A percentile compares a stretch with the other conserved stretches of the same genome.
phyloP scores from a whole-genome alignment of 2,113 vertebrate species.

The Brachyhypopomus occidentalis region DNA sequence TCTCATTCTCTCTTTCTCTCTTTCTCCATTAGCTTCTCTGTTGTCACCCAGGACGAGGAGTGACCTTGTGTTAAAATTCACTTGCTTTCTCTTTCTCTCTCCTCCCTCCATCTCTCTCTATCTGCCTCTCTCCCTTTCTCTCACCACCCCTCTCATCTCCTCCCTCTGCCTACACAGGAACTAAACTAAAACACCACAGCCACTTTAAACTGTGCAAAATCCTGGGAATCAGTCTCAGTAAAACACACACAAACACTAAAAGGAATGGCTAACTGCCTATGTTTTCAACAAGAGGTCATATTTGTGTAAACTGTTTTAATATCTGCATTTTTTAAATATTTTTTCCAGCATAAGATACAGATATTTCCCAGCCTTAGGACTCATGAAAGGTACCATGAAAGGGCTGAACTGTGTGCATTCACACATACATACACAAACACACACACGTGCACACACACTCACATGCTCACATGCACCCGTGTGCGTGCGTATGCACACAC shows the following conservation, averaged over 20 bases:
- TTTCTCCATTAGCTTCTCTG: constrained; percentile 35
- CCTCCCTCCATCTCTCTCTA: not conserved
- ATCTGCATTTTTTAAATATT: too few species aligned
- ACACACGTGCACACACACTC: not conserved
- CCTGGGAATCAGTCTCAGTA: too few species aligned
- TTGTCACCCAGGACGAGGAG: constrained; percentile 31
- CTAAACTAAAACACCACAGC: not conserved
- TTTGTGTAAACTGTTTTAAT: too few species aligned
- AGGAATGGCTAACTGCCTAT: too few species aligned
- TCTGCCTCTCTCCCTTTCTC: not conserved
- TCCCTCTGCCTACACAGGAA: not conserved
- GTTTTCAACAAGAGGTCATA: too few species aligned
- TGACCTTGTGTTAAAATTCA: constrained; percentile 47
- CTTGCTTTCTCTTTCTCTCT: constrained; percentile 9
- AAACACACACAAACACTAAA: too few species aligned
- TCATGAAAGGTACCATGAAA: constrained; percentile 1
- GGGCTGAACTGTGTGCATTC: not conserved
- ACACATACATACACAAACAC: not conserved
- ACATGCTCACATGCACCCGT: not conserved
- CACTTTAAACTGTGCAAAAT: too few species aligned
- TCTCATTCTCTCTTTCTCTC: not conserved
- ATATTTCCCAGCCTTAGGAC: not conserved
- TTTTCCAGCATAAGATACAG: too few species aligned
- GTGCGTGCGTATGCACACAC: constrained; percentile 33
- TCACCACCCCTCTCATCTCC: not conserved